A percentile compares a stretch with the other conserved stretches of the same genome.
Conservation (phyloP, 2,113 vertebrate species). For the Plotosus lineatus region DNA sequence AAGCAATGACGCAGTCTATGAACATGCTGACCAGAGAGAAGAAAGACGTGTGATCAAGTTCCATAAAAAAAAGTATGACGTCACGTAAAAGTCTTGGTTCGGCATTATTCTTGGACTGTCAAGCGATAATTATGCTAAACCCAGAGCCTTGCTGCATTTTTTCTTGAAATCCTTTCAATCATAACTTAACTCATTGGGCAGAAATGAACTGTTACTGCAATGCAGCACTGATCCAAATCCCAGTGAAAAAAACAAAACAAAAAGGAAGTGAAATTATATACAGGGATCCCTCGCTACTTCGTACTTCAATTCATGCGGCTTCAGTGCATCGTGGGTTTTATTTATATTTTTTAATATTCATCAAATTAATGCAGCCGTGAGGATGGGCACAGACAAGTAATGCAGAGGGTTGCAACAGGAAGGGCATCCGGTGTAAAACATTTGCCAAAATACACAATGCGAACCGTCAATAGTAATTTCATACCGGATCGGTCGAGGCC, state of each 20-base stretch:
- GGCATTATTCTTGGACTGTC: constrained; percentile 33
- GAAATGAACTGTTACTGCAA: background rate
- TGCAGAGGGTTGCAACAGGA: no score
- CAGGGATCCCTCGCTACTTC: no score
- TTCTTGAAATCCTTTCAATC: constrained; percentile 34
- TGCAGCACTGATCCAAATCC: constrained; percentile 1
- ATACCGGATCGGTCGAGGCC: no score
- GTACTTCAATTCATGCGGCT: no score
- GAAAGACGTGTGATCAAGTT: constrained; percentile 14
- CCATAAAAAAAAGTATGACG: constrained; percentile 18
- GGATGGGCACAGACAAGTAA: no score
- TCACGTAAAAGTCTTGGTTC: background rate
- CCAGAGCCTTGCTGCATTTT: constrained; percentile 5
- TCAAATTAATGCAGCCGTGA: no score
- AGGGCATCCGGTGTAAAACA: no score
- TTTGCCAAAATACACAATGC: no score
- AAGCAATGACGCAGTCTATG: constrained; percentile 16
- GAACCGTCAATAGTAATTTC: no score
- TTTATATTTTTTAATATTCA: no score
- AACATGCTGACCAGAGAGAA: constrained; percentile 22
- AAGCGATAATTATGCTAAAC: constrained; percentile 37
- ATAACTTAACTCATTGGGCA: constrained; percentile 18
- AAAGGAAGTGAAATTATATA: background rate
- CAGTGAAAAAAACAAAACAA: background rate
- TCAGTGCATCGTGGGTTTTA: no score